These are phyloP conservation scores for Agapornis roseicollis DNA, from an alignment of 2,113 vertebrate species.

Conservation along the genomic window DNA sequence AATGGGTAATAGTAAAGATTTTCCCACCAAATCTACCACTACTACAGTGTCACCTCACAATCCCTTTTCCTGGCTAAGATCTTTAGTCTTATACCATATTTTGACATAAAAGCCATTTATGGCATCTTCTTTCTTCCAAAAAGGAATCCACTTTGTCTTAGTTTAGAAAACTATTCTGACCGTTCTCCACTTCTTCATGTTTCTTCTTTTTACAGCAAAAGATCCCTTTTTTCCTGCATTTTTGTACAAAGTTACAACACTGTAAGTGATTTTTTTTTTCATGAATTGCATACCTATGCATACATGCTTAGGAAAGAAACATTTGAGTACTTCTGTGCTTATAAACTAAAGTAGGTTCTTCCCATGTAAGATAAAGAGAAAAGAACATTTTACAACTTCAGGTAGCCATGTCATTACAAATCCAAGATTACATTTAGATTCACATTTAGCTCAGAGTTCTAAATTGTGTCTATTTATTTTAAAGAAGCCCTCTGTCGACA, in stretches of 20 bases:
- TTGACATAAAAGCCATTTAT: background rate
- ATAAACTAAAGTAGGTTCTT: background rate
- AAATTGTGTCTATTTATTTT: background rate
- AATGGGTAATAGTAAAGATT: background rate
- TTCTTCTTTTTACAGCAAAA: background rate
- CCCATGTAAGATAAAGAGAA: background rate
- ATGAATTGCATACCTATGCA: background rate
- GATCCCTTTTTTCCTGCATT: background rate
- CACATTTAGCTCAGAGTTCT: background rate
- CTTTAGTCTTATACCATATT: background rate
- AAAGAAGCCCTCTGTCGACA: background rate
- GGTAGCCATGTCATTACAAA: background rate
- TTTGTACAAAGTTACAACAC: background rate
- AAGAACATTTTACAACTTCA: background rate
- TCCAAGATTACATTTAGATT: background rate
- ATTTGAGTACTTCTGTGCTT: background rate
- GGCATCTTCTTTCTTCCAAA: background rate
- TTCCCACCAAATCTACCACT: background rate
- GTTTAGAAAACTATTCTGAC: background rate
- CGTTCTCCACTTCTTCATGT: rapidly evolving
- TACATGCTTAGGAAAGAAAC: background rate
- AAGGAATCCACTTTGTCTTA: background rate
- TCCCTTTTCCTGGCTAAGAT: background rate
- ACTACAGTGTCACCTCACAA: background rate
- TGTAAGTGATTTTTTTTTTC: background rate